Evolutionary conservation across 2,113 vertebrate species (phyloP), one percentile per base, ranked within the genome.

Genomic region (Hippocampus guttulatus): DNA sequence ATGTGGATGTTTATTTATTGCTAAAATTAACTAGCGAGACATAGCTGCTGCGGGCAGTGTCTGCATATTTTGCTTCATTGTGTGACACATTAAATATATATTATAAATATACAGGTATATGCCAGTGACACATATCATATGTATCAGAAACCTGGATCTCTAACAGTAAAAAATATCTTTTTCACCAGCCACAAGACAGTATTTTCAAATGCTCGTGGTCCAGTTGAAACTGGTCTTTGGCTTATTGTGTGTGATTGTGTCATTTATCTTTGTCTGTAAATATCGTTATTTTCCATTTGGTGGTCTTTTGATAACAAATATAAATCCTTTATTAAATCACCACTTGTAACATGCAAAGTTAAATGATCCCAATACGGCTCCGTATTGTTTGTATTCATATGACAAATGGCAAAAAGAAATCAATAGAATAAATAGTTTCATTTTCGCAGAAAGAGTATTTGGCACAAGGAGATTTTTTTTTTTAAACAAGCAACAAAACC

Each of bases 291-390:
- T 62, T 74, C 74, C 49, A 75, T 72, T 77, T 80, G 64, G 69
- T 75, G 69, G 75, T 71, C 49, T 73, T 71, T 85, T 67, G 71
- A 80, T 84, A 82, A 85, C 79, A 88, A 88, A 88, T 88, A 89
- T 80, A 84, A 84, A 88, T 76, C 75, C 74, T 88, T 88, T 84
- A 87, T 88, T 86, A 64, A 87, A 74, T 67, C 73, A 80, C 73
- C 64, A 62, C 65, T 75, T 70, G 80, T 75, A 78, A 83, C 80
- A 84, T 82, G 77, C 88, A 78, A 82, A 90, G 89, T 88, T 88
- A 91, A 88, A 87, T 25, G 3, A 80, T 77, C 64, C 75, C 60
- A 47, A 71, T n/a, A 64, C n/a, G 43, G 11, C 68, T 85, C 25
- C n/a, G 64, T 45, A 61, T 69, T 15, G 25, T 58, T 68, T 64